Evolutionary conservation across 2,797 vertebrate genomes (phyloP), one percentile per base, ranked within the genome.

Genomic region (Leptoclinus maculatus): DNA sequence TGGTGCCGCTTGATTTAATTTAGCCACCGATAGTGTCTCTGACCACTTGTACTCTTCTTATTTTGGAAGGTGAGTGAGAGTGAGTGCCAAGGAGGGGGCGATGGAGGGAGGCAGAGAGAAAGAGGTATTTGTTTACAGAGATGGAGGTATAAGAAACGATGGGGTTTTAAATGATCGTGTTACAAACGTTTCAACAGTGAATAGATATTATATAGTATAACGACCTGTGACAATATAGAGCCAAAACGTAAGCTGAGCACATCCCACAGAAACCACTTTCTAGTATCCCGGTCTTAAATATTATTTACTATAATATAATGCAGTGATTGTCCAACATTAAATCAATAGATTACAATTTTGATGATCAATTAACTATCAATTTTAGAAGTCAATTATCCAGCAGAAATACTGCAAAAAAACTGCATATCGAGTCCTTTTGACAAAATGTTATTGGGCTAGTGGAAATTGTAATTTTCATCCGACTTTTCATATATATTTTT

Each of bases 1-100:
- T 83, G 75, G 85, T 67, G 84, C 80, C 11, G 71, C 88, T 94
- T 95, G 93, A 95, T 96, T 95, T 94, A 94, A 95, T 95, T 95
- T 94, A 93, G 87, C 88, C 69, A 65, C 83, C 87, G 92, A 95
- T 93, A 92, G 91, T 83, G 93, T 91, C 89, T 90, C 88, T 53
- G 90, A 89, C 91, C 92, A 93, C 94, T 94, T 92, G 91, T 78
- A 80, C 86, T 87, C 89, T 81, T 84, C 90, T 92, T 89, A 91
- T 94, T 93, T 91, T 84, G 84, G 89, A 75, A 79, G 77, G 81
- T 84, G 82, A 92, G 86, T 66, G 80, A 85, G 89, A 79, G 80
- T 47, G 79, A 83, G 79, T 12, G 80, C 66, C 54, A 23, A 43
- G 75, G 49, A 63, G 81, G 71, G 62, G 29, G 82, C 75, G 73